Conservation (phyloP, 2,113 vertebrate species). For the Calypte anna region DNA sequence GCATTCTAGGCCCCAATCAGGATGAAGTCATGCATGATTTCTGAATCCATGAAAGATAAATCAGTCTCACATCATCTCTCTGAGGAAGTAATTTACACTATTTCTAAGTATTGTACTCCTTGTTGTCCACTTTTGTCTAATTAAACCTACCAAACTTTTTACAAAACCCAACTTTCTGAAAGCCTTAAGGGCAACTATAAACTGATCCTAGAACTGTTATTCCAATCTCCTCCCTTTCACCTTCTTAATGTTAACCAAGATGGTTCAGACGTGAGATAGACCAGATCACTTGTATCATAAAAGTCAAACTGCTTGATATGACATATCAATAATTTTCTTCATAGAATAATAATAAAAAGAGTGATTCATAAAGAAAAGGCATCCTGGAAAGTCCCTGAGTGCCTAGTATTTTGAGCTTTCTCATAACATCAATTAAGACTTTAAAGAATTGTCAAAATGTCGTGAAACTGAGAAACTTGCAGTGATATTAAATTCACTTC, state of each 20-base stretch:
- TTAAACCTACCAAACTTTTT: background rate
- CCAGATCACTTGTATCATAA: background rate
- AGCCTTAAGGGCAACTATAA: background rate
- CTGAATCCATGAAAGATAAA: background rate
- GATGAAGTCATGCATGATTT: background rate
- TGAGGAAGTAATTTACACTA: background rate
- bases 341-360: background rate
- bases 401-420: background rate
- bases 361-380: background rate
- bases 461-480: background rate
- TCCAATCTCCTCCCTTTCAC: background rate
- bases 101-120: background rate
- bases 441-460: background rate
- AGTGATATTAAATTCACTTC: background rate
- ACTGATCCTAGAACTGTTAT: background rate
- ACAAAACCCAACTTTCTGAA: background rate
- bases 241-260: background rate
- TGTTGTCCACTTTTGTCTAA: background rate
- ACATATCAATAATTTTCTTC: background rate
- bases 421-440: background rate
- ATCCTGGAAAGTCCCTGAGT: background rate
- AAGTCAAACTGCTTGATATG: background rate
- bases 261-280: background rate
- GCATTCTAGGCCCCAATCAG: background rate
- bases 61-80: background rate